phyloP scores from a whole-genome alignment of 2,888 invertebrate genomes.

The Biston stratarius region DNA sequence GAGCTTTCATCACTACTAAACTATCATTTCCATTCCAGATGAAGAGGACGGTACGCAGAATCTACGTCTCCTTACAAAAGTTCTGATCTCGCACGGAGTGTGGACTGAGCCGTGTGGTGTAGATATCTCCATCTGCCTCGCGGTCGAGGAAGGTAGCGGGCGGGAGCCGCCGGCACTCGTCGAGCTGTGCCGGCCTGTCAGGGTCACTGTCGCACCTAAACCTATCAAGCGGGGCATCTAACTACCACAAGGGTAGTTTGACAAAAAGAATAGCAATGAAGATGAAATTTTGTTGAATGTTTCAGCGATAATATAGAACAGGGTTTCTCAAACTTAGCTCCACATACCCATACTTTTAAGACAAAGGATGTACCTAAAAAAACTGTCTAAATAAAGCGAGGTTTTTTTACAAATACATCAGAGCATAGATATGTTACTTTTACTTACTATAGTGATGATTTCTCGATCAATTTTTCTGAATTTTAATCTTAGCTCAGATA shows the following conservation, averaged over 20 bases:
- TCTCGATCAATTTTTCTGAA: too few species aligned
- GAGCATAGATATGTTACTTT: too few species aligned
- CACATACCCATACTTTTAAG: too few species aligned
- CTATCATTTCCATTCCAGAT: conserved; percentile 1
- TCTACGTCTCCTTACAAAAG: conserved; percentile 93
- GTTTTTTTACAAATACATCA: too few species aligned
- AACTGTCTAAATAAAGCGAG: too few species aligned
- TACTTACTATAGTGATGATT: too few species aligned
- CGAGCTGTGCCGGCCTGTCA: conserved; percentile 94
- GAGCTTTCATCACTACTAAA: too few species aligned
- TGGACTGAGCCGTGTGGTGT: conserved; percentile 97
- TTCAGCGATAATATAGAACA: too few species aligned
- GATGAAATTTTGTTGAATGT: neutral
- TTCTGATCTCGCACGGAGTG: conserved; percentile 95
- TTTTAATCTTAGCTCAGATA: too few species aligned
- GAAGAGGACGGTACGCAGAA: conserved; percentile 86
- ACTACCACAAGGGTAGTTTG: neutral
- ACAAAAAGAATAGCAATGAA: neutral
- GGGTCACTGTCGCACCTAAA: conserved; percentile 95
- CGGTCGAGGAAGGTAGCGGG: conserved; percentile 86
- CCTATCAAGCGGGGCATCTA: conserved; percentile 93
- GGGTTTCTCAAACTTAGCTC: too few species aligned
- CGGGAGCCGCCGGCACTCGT: conserved; percentile 83
- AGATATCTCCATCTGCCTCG: conserved; percentile 93
- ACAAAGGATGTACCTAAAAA: too few species aligned